Base-by-base conservation (phyloP, 2,113 vertebrate species). In the Falco punctatus region DNA sequence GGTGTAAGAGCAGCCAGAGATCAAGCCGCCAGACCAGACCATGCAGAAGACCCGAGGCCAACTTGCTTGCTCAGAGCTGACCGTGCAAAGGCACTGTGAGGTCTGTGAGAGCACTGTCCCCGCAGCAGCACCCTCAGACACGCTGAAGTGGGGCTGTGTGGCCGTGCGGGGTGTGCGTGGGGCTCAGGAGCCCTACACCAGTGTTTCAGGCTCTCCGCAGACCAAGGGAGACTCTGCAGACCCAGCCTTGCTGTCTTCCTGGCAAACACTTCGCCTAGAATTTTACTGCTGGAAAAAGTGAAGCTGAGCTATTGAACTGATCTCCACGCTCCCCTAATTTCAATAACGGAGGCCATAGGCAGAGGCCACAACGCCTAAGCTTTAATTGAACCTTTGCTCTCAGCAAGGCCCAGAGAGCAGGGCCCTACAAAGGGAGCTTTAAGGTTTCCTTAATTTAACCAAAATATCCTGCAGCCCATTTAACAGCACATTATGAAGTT, bases 401-500 rank as follows among this genome's bases (percentile, higher is more conserved):
- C 74, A 83, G 67, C 55, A 1, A 80, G 54, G 52, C 83, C 80
- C 4, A 3, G 48, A 67, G 84, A 96, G 62, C 38, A 52, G 4
- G 48, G 48, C 69, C 83, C 92, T 78, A 11, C 65, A 71, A 65
- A 84, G 79, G 87, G 75, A 97, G 74, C 85, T 62, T 92, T 69
- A 88, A 90, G 92, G 80, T 93, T 40, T 19, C 82, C 86, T 95
- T 81, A 52, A 93, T 96, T 93, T 78, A 93, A 95, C 94, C 95
- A 91, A 97, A 96, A 95, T 92, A 86, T 84, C 90, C 95, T 86
- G 90, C 88, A 96, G 92, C 94, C 92, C 90, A 96, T 95, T 96
- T 97, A 96, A 83, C 94, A 51, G 92, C 93, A 82, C 96, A 96
- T 96, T 96, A 96, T 88, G 92, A 96, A 96, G 80, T 95, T 94